Evolutionary conservation across 2,797 vertebrate species (phyloP), one percentile per base, ranked within the genome.

Genomic region (Poecilia picta): DNA sequence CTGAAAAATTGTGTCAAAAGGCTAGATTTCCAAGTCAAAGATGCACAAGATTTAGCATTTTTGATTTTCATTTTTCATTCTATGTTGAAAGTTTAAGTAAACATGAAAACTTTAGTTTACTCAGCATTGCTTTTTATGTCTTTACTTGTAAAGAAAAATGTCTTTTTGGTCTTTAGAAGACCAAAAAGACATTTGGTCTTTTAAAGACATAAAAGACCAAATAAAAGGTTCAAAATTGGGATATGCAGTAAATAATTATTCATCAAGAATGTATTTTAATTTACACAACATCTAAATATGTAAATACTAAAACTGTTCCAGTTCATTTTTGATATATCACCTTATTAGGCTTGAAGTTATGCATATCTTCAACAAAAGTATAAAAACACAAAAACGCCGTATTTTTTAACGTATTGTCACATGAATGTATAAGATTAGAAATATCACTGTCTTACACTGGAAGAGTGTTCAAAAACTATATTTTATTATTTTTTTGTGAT

Each of bases 401-500:
- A 10, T 53, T 53, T 53, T 51, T 25, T 23, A 23, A 25, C 8
- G 23, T 1, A 25, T 53, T 53, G 8, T 53, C 51, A 53, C 8
- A 1, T 62, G 5, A 1, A 15, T 62, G 5, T 15, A 16, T 62
- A 15, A 64, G n/a, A 59, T 28, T 31, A 28, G n/a, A 57, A 57
- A 31, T 31, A 12, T 59, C n/a, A 59, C 55, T 31, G n/a, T 12
- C 55, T 28, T 28, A 16, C 43, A 43, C 23, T 74, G 13, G 20
- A 25, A 73, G 49, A 20, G 1, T 84, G 6, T 53, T 45, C 2
- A 36, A 23, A 51, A 55, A 81, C 23, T 7, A 6, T 0, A 5
- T 41, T 11, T 5, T 57, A 10, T 81, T 81, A 77, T 43, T 57
- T 20, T 41, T 53, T 12, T 62, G 45, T 59, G 64, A 51, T 16